Evolutionary conservation across 1,140 invertebrate species (phyloP), one percentile per base, ranked within the genome.

Genomic region (Drosophila lacertosa): DNA sequence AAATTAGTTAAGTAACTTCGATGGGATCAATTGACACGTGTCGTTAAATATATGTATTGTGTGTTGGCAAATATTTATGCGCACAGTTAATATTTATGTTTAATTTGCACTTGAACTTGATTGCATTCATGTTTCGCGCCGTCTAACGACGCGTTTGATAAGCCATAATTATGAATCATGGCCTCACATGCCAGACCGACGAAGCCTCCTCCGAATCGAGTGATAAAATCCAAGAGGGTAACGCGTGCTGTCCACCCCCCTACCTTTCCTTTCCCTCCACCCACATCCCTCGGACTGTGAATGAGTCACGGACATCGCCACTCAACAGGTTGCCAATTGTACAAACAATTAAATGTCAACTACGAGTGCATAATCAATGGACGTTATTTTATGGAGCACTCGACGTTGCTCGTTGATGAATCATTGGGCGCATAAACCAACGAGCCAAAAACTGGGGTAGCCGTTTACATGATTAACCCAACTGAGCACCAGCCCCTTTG

Each of bases 331-430:
- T 50, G 67, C 29, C 51, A 48, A 50, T 60, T 51, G 64, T 51
- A 37, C 20, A 65, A 70, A 44, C 51, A 65, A 57, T 70, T 44
- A 57, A 42, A 70, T 70, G 60, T 65, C 51, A 64, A 33, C 11
- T 22, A 51, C 2, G 11, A 7, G 18, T 24, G 39, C 33, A 45
- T 44, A 64, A 64, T 70, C 66, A 64, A 15, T 65, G 22, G 37
- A 15, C 39, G 29, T 32, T 58, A 47, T 45, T 47, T 59, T 66
- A 59, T 26, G 13, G 7, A 40, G 20, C 20, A 53, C 50, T 53
- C 50, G 1, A 37, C 20, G 24, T 2, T 1, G 44, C 26, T 39
- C 7, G 9, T 10, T 13, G 63, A 47, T 66, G 63, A 67, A 53
- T 71, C 54, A 71, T 53, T 15, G 7, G 18, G 10, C 13, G 7